A percentile compares a stretch with the other conserved stretches of the same genome.
phyloP scores from a whole-genome alignment of 1,140 invertebrate species.

The Camponotus floridanus region DNA sequence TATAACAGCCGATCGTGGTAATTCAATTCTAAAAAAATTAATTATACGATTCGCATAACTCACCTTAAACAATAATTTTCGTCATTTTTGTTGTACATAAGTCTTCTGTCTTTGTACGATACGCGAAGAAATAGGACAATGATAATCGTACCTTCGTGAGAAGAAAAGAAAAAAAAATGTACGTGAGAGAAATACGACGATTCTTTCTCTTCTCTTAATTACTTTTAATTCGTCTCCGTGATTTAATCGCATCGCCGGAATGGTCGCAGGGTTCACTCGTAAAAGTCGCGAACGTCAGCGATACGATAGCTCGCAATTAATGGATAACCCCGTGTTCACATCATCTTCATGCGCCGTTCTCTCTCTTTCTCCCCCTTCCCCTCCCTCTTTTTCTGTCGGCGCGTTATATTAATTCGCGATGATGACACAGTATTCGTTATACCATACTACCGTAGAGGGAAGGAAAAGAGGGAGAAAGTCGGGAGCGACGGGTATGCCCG shows the following conservation, averaged over 20 bases:
- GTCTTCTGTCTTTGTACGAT: background rate
- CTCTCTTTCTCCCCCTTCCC: background rate
- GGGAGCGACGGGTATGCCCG: slow-evolving; percentile 25
- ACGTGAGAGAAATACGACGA: slow-evolving; percentile 5
- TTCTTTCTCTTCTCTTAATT: slow-evolving; percentile 67
- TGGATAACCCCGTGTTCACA: slow-evolving; percentile 40
- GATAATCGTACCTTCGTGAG: slow-evolving; percentile 13
- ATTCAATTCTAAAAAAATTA: background rate
- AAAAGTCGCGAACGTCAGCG: slow-evolving; percentile 60
- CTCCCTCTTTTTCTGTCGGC: background rate
- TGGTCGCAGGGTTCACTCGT: slow-evolving; percentile 42
- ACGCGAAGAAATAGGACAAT: slow-evolving; percentile 27
- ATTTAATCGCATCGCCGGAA: slow-evolving; percentile 58
- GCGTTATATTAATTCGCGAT: slow-evolving; percentile 58
- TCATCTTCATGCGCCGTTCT: slow-evolving; percentile 22
- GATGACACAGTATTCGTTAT: slow-evolving; percentile 68
- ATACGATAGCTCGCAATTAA: slow-evolving; percentile 68
- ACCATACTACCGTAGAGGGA: slow-evolving; percentile 25
- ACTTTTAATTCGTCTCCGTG: slow-evolving; percentile 66
- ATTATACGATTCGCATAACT: background rate
- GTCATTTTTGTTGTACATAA: background rate
- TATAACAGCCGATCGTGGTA: background rate
- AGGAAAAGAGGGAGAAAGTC: background rate
- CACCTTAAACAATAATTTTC: background rate
- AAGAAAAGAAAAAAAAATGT: background rate